These are phyloP conservation scores for Caenorhabditis becei DNA, from an alignment of 2,888 invertebrate genomes.

Conservation along the genomic window DNA sequence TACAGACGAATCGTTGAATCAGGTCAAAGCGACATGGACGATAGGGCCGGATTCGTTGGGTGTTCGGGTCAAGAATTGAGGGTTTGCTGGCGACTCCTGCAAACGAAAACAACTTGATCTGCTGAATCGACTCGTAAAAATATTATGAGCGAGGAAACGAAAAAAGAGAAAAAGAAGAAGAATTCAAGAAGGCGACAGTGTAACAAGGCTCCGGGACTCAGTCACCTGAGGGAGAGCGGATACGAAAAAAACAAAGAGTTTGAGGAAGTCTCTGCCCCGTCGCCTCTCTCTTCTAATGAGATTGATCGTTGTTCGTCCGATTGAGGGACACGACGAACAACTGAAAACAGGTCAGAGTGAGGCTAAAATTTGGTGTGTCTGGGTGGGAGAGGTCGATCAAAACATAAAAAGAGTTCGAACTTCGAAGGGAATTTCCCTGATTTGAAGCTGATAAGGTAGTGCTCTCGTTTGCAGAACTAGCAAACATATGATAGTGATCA, in stretches of 20 bases:
- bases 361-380: not conserved
- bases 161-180: conserved; percentile 15
- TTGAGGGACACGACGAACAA: conserved; percentile 5
- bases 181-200: conserved; percentile 17
- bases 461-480: not conserved
- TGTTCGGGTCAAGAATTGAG: conserved; percentile 53
- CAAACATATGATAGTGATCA: conserved; percentile 14
- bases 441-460: not conserved
- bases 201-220: conserved; percentile 23
- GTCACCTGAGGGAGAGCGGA: conserved; percentile 45
- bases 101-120: conserved; percentile 51
- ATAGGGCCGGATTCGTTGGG: conserved; percentile 18
- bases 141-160: conserved; percentile 30
- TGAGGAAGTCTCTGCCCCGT: conserved; percentile 25
- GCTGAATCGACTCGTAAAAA: conserved; percentile 40
- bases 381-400: conserved; percentile 15
- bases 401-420: conserved; percentile 3
- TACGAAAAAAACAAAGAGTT: conserved; percentile 39
- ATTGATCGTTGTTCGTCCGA: conserved; percentile 50
- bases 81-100: conserved; percentile 48
- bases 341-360: conserved; percentile 33
- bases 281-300: conserved; percentile 19
- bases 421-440: not conserved
- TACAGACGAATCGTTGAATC: not conserved
- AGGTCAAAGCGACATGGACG: conserved; percentile 28